Evolutionary conservation across 2,888 invertebrate genomes (phyloP), one percentile per base, ranked within the genome.

Genomic region (Anaspis maculata): DNA sequence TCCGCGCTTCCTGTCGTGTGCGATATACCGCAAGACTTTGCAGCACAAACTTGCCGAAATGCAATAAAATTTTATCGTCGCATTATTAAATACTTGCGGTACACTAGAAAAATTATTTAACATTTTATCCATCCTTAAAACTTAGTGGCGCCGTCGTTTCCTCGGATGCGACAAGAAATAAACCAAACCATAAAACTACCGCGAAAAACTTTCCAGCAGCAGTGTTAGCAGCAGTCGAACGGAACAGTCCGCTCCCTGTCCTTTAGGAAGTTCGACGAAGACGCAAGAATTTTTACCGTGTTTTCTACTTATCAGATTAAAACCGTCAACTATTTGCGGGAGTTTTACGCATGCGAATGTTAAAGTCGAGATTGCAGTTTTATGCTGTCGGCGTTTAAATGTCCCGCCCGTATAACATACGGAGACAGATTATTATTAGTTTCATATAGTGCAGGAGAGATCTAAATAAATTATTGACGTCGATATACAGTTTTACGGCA

Each of bases 101-200:
- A 15, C 28, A 21, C 15, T 10, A 22, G 13, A 15, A 29, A 34
- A 29, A 38, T 38, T 38, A 31, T 34, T 34, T 24, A 22, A 28
- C 33, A 34, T 27, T 31, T 38, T 38, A 38, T 38, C 27, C 28
- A 23, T 11, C 33, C 27, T 30, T 35, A 35, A 39, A 39, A 39
- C 35, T 33, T 34, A 23, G 29, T 24, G 39, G 39, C 39, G 39
- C 39, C 39, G 34, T 23, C 37, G 25, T 23, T 30, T 30, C 25
- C 25, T 19, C n/a, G n/a, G n/a, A n/a, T n/a, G n/a, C 16, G 32
- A 25, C 33, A 29, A 29, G 27, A 30, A 39, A 39, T 39, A 39
- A 39, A 31, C 28, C 26, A 27, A 11, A 15, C 24, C 32, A 27
- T 39, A 39, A 39, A 39, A 39, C 39, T 28, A 39, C 21, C 15